Percentiles rank a stretch among this genome's conserved stretches.
These are phyloP conservation scores for Amitus sp. DNA, from an alignment of 2,888 invertebrate species.

Conservation along the genomic window DNA sequence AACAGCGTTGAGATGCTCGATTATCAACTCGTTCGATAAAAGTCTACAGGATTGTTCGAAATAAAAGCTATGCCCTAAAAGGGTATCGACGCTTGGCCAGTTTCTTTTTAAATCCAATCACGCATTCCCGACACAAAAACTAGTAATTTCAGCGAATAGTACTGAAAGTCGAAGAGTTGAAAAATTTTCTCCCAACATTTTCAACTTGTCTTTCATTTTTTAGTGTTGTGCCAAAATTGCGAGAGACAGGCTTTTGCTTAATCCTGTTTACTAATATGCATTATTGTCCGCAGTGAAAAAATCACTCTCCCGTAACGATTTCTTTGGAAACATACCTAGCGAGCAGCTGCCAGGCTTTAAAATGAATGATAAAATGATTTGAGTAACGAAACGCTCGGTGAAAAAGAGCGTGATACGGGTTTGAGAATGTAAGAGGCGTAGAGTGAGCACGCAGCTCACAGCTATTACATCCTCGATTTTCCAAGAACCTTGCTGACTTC, in stretches of 20 bases:
- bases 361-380: slow-evolving; percentile 32
- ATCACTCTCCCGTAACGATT: slow-evolving; percentile 24
- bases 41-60: background rate
- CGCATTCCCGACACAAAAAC: slow-evolving; percentile 11
- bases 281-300: slow-evolving; percentile 11
- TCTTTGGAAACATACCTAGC: slow-evolving; percentile 21
- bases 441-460: slow-evolving; percentile 28
- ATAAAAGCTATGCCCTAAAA: slow-evolving; percentile 4
- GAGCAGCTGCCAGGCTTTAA: slow-evolving; percentile 32
- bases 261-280: too few relatives aligned
- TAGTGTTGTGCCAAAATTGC: background rate
- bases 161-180: slow-evolving; percentile 8
- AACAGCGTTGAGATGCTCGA: slow-evolving; percentile 17
- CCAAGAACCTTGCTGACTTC: slow-evolving; percentile 46
- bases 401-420: slow-evolving; percentile 25
- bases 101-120: slow-evolving; percentile 16
- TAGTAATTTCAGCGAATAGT: slow-evolving; percentile 18
- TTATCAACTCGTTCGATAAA: slow-evolving; percentile 25
- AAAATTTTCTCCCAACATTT: slow-evolving; percentile 3
- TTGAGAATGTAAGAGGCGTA: slow-evolving; percentile 26
- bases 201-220: background rate
- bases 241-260: too few relatives aligned
- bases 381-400: slow-evolving; percentile 23
- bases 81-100: too few relatives aligned
- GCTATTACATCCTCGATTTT: slow-evolving; percentile 40